These are phyloP conservation scores for Palythoa grandis DNA, from an alignment of 92 coral and sea anemone genomes.

Conservation along the genomic window DNA sequence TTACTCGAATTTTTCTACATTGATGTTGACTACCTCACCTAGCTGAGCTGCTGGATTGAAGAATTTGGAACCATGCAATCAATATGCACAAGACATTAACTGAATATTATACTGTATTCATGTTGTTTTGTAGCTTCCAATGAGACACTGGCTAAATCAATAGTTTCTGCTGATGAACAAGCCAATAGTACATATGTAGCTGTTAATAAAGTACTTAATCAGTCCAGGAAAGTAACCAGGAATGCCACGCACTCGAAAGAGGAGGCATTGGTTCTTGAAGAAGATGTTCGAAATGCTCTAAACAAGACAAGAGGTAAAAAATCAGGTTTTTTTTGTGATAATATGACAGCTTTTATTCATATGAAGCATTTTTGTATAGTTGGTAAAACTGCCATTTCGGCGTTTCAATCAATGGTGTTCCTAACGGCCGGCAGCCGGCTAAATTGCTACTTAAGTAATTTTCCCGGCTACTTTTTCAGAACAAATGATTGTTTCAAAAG, in stretches of 20 bases:
- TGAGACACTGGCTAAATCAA: neutral
- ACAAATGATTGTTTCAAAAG: too few species aligned
- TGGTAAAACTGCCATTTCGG: neutral
- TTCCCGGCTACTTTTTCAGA: too few species aligned
- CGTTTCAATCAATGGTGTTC: too few species aligned
- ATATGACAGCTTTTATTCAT: too few species aligned
- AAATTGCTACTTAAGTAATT: too few species aligned
- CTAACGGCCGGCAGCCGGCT: too few species aligned
- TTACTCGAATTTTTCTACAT: too few species aligned
- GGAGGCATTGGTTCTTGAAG: conserved; percentile 70
- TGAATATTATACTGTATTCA: neutral
- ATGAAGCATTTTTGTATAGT: neutral
- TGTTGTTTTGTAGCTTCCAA: conserved; percentile 11
- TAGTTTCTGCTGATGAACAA: conserved; percentile 4
- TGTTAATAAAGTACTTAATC: neutral
- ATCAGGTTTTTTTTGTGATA: neutral
- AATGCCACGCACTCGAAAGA: conserved; percentile 63
- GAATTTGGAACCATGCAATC: too few species aligned
- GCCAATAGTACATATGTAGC: neutral
- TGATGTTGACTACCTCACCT: too few species aligned
- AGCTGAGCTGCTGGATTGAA: too few species aligned
- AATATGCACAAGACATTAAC: too few species aligned
- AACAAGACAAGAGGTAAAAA: conserved; percentile 70
- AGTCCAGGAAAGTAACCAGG: conserved; percentile 51
- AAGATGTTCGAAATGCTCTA: conserved; percentile 70